These are phyloP conservation scores for Urocitellus parryii DNA, from an alignment of 2,113 vertebrate species.

Conservation along the genomic window DNA sequence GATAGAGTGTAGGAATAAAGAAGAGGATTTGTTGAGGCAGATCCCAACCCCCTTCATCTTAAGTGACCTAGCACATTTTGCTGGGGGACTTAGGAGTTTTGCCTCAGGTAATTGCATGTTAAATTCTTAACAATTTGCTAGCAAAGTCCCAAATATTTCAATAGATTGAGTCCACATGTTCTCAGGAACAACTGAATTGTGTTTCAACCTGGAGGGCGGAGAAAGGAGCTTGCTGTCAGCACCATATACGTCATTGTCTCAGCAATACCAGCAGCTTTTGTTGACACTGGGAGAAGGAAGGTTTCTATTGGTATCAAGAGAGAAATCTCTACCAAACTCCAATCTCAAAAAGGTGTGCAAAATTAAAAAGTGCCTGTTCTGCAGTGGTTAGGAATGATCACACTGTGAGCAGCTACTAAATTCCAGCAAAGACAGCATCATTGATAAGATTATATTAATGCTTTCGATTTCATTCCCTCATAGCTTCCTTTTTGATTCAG, in stretches of 20 bases:
- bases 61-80: not conserved
- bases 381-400: not conserved
- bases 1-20: not conserved
- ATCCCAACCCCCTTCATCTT: not conserved
- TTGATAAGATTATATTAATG: not conserved
- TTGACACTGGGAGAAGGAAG: not conserved
- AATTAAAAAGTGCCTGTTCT: not conserved
- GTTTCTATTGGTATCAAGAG: not conserved
- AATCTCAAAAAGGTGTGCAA: not conserved
- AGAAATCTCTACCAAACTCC: not conserved
- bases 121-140: not conserved
- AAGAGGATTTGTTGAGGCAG: not conserved
- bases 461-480: not conserved
- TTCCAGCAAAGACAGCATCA: not conserved
- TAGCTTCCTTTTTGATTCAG: not conserved
- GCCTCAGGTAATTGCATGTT: not conserved
- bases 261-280: not conserved
- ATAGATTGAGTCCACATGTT: not conserved
- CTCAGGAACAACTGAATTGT: not conserved
- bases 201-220: not conserved
- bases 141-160: no score
- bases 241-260: not conserved
- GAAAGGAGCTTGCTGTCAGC: not conserved
- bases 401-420: not conserved
- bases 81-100: not conserved